A percentile compares a stretch with the other conserved stretches of the same genome.
Conservation (phyloP, 2,113 vertebrate genomes). For the Indicator indicator region DNA sequence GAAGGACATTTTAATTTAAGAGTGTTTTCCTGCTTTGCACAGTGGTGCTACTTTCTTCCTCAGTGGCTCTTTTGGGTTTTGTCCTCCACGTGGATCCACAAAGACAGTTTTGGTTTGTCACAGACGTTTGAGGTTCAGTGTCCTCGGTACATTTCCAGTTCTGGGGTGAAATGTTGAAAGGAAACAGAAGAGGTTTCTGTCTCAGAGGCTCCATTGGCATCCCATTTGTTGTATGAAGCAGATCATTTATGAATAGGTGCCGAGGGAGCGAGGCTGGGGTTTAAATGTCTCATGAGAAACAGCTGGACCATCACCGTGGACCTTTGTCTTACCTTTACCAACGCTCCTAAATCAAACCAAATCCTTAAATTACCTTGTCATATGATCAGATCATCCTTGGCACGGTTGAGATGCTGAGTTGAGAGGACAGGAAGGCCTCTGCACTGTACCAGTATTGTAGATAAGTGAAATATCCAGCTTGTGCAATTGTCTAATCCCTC, state of each 20-base stretch:
- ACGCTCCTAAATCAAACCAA: not conserved
- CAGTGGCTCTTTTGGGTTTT: conserved; percentile 16
- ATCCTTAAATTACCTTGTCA: not conserved
- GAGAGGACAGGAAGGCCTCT: conserved; percentile 52
- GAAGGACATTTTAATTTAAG: conserved; percentile 10
- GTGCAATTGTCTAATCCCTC: conserved; percentile 70
- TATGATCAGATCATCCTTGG: not conserved
- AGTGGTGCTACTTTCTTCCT: conserved; percentile 68
- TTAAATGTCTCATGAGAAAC: not conserved
- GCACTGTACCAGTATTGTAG: conserved; percentile 67
- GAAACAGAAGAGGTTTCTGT: not conserved
- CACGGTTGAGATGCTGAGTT: conserved; percentile 42
- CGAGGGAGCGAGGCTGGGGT: conserved; percentile 29
- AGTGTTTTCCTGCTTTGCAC: conserved; percentile 51
- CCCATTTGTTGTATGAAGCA: not conserved
- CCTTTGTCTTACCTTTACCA: conserved; percentile 13
- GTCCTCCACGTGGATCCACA: not conserved
- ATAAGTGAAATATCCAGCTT: conserved; percentile 64
- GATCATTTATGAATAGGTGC: not conserved
- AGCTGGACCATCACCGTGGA: not conserved
- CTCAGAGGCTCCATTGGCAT: conserved; percentile 6
- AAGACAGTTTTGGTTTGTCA: conserved; percentile 13
- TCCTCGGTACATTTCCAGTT: not conserved
- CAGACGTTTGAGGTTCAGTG: not conserved
- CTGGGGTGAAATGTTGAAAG: not conserved